Base-by-base conservation (phyloP, 2,797 vertebrate genomes). In the Acestrorhynchus altus region DNA sequence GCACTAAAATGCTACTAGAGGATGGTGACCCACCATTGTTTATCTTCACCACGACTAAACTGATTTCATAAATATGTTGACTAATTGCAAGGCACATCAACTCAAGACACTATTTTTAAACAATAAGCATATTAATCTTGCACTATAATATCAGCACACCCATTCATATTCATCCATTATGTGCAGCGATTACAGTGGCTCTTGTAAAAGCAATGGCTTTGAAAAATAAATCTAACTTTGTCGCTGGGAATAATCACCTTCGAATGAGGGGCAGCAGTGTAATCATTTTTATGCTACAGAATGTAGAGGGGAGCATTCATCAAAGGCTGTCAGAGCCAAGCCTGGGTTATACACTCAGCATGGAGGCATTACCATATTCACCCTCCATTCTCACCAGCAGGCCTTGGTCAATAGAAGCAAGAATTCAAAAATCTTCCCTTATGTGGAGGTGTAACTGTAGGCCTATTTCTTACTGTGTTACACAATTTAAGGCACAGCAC, bases 231-330 rank as follows among this genome's bases (percentile, higher is more conserved):
- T 88, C 80, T 60, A 22, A 76, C 84, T 90, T 89, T 89, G 80
- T 85, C 82, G 60, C 68, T 18, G 76, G 70, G 84, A 89, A 84
- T 90, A 85, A 89, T 85, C 83, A 76, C 71, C 85, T 79, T 73
- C 66, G 76, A 77, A 74, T 70, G 75, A 83, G 80, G 76, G 57
- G 67, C 68, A 83, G 75, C 71, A 68, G 61, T 63, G 70, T 82
- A 85, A 87, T 90, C 81, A 81, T 86, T 74, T 89, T 86, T 83
- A 86, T 80, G 76, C 86, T 90, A 79, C 86, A 86, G 80, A 81
- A 83, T 70, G 83, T 79, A 66, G 75, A 82, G 77, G 52, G 35
- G 76, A 65, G 78, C 84, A 88, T 93, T 91, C 80, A 86, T 91
- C 89, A 90, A 83, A 84, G 79, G 86, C 86, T 87, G 83, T 89